Conservation (phyloP, 2,113 vertebrate species). For the Archilochus colubris region DNA sequence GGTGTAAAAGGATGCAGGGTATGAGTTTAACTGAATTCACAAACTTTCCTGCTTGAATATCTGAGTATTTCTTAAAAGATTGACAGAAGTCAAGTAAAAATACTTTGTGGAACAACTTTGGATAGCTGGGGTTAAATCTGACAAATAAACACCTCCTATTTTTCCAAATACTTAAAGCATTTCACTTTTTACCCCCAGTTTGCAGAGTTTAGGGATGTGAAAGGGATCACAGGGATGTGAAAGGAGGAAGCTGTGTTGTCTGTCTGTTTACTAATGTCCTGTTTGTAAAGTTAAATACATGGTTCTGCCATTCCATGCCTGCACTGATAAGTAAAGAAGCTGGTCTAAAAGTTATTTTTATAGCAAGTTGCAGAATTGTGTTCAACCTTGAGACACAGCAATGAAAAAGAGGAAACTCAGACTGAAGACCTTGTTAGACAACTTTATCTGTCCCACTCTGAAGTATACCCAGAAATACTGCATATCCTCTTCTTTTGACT, state of each 20-base stretch:
- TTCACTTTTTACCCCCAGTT: not conserved
- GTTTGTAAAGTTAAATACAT: not conserved
- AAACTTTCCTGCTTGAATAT: not conserved
- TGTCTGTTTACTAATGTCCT: not conserved
- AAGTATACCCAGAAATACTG: not conserved
- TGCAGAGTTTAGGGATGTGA: not conserved
- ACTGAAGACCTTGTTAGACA: not conserved
- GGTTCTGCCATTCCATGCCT: not conserved
- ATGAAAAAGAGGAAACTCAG: slow-evolving; percentile 15
- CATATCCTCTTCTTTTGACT: not conserved
- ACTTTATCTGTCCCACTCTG: not conserved
- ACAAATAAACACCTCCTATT: not conserved
- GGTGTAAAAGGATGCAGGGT: not conserved
- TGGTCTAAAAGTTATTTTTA: not conserved
- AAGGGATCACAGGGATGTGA: not conserved
- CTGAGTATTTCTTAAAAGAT: not conserved
- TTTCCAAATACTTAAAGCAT: not conserved
- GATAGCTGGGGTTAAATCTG: not conserved
- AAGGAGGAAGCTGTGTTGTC: not conserved
- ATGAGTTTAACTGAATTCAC: not conserved
- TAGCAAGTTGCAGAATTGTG: not conserved
- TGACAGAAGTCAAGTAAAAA: not conserved
- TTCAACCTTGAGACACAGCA: not conserved
- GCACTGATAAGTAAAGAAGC: not conserved
- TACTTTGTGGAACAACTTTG: not conserved